Conservation (phyloP, 2,113 vertebrate species). For the Pseudolaguvia tuberculata region DNA sequence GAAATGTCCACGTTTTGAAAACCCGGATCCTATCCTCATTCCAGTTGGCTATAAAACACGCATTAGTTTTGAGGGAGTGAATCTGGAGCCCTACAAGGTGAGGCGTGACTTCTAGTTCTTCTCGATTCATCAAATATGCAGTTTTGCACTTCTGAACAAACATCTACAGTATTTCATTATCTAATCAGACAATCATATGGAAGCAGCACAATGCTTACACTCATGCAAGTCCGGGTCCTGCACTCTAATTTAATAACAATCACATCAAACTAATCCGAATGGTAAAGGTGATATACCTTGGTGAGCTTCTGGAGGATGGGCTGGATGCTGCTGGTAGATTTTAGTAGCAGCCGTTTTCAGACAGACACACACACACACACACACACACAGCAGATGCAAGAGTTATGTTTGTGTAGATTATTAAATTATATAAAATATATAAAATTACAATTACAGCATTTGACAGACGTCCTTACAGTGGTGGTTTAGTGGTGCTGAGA, state of each 20-base stretch:
- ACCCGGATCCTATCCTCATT: slow-evolving; percentile 77
- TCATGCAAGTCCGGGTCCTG: too few relatives aligned
- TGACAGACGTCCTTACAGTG: too few relatives aligned
- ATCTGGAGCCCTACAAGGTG: slow-evolving; percentile 73
- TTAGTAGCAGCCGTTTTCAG: background rate
- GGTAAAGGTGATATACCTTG: too few relatives aligned
- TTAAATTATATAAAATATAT: too few relatives aligned
- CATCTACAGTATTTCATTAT: too few relatives aligned
- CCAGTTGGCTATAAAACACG: slow-evolving; percentile 76
- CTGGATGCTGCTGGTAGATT: background rate
- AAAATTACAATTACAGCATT: too few relatives aligned
- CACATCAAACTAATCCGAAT: background rate
- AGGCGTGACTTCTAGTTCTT: background rate
- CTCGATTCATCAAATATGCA: too few relatives aligned
- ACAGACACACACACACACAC: too few relatives aligned
- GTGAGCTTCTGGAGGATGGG: background rate
- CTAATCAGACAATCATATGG: background rate
- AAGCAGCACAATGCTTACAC: background rate
- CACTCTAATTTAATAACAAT: background rate
- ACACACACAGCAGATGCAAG: background rate
- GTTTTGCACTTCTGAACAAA: too few relatives aligned
- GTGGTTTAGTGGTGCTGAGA: too few relatives aligned
- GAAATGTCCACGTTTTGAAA: slow-evolving; percentile 84
- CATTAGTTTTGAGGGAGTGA: slow-evolving; percentile 81
- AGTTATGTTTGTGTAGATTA: too few relatives aligned